Conservation (phyloP, 2,888 invertebrate species). For the Acholoe squamosa region DNA sequence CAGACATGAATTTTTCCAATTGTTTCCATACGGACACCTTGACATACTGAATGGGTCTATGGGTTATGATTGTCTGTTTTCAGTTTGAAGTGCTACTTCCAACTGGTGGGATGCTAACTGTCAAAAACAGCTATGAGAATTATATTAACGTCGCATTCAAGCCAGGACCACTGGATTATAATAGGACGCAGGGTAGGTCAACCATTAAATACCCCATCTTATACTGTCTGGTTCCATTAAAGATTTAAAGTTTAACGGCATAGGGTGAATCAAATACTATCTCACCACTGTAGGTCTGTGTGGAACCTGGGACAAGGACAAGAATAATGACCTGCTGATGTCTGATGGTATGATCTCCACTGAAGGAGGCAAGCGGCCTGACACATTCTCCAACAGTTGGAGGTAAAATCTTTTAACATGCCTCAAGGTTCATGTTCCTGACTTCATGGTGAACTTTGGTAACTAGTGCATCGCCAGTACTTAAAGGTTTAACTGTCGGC, state of each 20-base stretch:
- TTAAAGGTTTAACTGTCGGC: too few relatives aligned
- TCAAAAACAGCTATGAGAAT: slow-evolving; percentile 57
- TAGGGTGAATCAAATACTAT: too few relatives aligned
- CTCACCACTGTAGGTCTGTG: slow-evolving; percentile 62
- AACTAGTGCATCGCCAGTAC: too few relatives aligned
- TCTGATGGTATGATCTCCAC: slow-evolving; percentile 58
- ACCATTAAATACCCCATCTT: background rate
- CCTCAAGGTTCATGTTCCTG: too few relatives aligned
- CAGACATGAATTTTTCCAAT: too few relatives aligned
- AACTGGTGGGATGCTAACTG: slow-evolving; percentile 59
- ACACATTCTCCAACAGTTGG: slow-evolving; percentile 16
- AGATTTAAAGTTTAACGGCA: too few relatives aligned
- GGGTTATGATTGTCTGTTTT: background rate
- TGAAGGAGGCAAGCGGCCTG: background rate
- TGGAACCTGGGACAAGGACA: slow-evolving; percentile 61
- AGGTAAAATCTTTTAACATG: too few relatives aligned
- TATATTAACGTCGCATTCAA: slow-evolving; percentile 49
- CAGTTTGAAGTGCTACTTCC: slow-evolving; percentile 69
- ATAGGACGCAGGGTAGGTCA: slow-evolving; percentile 41
- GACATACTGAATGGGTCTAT: too few relatives aligned
- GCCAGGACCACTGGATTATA: slow-evolving; percentile 44
- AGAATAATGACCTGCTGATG: slow-evolving; percentile 59
- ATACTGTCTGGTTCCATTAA: background rate
- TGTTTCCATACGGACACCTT: too few relatives aligned
- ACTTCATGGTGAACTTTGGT: too few relatives aligned